phyloP scores from a whole-genome alignment of 2,888 invertebrate genomes.

The Chironomus riparius region DNA sequence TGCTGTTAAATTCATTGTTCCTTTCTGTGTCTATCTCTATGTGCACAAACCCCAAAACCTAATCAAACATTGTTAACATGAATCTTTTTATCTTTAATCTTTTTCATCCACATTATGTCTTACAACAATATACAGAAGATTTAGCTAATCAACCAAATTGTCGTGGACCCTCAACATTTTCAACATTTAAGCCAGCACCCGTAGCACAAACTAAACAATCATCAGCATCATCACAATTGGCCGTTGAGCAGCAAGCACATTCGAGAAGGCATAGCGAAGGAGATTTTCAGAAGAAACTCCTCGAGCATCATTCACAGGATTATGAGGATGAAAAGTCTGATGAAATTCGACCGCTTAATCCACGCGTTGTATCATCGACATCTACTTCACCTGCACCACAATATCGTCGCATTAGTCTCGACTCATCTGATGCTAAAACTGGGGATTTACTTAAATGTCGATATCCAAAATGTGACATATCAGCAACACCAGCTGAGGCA shows the following conservation, averaged over 20 bases:
- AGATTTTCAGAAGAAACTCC: conserved; percentile 41
- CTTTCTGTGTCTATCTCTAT: too few relatives aligned
- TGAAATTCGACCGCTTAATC: conserved; percentile 32
- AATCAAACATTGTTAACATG: not conserved
- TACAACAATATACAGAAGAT: conserved; percentile 5
- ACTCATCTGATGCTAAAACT: conserved; percentile 45
- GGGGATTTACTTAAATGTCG: conserved; percentile 57
- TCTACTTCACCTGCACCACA: conserved; percentile 32
- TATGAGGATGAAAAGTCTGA: conserved; percentile 35
- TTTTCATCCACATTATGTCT: not conserved
- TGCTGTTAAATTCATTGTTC: too few relatives aligned
- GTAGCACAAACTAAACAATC: conserved; percentile 28
- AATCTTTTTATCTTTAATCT: not conserved
- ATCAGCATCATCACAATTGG: not conserved
- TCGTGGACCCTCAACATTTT: conserved; percentile 14
- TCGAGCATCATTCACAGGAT: conserved; percentile 17
- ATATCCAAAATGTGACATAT: conserved; percentile 70
- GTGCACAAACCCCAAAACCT: too few relatives aligned
- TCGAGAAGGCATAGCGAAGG: conserved; percentile 57
- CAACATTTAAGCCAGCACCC: conserved; percentile 31
- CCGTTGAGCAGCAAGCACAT: conserved; percentile 34
- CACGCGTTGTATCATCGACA: conserved; percentile 29
- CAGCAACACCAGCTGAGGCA: conserved; percentile 64
- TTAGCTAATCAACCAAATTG: conserved; percentile 25
- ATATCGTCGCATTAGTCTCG: conserved; percentile 54